Conservation (phyloP, 1,140 invertebrate species). For the Coenobita brevimanus region DNA sequence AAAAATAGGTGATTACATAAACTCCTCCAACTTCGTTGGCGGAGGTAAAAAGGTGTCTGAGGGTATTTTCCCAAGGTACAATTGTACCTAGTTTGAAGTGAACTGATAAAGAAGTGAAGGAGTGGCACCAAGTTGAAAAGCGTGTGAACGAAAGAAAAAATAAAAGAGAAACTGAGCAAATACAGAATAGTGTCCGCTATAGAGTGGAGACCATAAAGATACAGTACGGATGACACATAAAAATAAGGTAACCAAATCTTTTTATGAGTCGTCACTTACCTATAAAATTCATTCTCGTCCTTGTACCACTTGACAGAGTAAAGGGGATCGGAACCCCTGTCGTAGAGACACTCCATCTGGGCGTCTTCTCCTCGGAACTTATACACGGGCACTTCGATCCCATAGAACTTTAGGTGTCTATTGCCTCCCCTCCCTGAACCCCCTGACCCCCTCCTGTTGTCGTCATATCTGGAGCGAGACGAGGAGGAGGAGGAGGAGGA, state of each 20-base stretch:
- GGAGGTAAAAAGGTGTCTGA: too few relatives aligned
- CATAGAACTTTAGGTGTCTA: slow-evolving; percentile 48
- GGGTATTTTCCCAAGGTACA: too few relatives aligned
- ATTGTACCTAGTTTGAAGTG: too few relatives aligned
- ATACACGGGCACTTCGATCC: slow-evolving; percentile 71
- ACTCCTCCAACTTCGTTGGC: too few relatives aligned
- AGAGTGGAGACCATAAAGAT: not conserved
- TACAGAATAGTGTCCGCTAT: not conserved
- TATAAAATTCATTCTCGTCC: slow-evolving; percentile 85
- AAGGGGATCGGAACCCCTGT: slow-evolving; percentile 83
- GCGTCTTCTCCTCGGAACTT: slow-evolving; percentile 70
- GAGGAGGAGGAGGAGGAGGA: not conserved
- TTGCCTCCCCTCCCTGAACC: not conserved
- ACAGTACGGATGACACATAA: not conserved
- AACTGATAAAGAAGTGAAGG: too few relatives aligned
- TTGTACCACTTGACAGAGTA: slow-evolving; percentile 92
- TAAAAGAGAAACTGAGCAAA: too few relatives aligned
- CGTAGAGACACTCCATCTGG: slow-evolving; percentile 83
- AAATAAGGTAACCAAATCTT: not conserved
- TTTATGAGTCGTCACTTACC: slow-evolving; percentile 71
- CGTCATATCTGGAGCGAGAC: not conserved
- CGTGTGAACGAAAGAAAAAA: too few relatives aligned
- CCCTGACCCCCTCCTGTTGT: too few relatives aligned
- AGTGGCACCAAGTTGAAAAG: too few relatives aligned
- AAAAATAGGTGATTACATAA: too few relatives aligned